phyloP scores from a whole-genome alignment of 2,797 vertebrate genomes.

The Mormyrus hasselquistii region DNA sequence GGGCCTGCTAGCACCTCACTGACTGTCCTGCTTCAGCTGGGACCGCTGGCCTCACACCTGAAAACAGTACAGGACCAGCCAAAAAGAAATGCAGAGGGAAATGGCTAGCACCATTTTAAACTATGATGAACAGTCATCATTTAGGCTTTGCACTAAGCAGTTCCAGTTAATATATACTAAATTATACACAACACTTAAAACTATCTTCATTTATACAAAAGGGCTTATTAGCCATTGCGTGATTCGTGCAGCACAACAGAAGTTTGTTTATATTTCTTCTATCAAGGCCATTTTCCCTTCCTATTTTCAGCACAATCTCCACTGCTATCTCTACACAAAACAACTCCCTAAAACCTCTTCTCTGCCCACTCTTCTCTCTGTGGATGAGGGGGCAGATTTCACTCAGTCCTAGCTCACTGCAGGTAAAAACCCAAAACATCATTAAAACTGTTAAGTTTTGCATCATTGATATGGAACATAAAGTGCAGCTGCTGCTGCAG shows the following conservation, averaged over 20 bases:
- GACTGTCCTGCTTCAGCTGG: neutral
- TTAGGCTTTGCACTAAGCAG: conserved; percentile 1
- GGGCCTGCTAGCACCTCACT: neutral
- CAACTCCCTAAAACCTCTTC: neutral
- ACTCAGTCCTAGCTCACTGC: neutral
- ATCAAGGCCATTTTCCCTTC: neutral
- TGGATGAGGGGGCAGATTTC: neutral
- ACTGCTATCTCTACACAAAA: neutral
- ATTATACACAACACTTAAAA: neutral
- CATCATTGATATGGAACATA: neutral
- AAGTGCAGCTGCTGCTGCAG: neutral
- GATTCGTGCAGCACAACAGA: neutral
- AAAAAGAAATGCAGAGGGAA: neutral
- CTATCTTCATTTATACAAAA: neutral
- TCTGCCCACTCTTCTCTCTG: neutral
- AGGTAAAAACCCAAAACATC: neutral
- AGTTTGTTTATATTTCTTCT: neutral
- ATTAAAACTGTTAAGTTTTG: neutral
- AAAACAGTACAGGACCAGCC: neutral
- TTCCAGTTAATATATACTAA: neutral
- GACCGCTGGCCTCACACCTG: neutral
- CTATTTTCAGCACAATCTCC: conserved; percentile 7
- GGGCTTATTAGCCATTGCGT: neutral
- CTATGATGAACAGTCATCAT: neutral
- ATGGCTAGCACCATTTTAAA: neutral